These are phyloP conservation scores for Eupithecia inturbata DNA, from an alignment of 2,888 invertebrate species.

Conservation along the genomic window DNA sequence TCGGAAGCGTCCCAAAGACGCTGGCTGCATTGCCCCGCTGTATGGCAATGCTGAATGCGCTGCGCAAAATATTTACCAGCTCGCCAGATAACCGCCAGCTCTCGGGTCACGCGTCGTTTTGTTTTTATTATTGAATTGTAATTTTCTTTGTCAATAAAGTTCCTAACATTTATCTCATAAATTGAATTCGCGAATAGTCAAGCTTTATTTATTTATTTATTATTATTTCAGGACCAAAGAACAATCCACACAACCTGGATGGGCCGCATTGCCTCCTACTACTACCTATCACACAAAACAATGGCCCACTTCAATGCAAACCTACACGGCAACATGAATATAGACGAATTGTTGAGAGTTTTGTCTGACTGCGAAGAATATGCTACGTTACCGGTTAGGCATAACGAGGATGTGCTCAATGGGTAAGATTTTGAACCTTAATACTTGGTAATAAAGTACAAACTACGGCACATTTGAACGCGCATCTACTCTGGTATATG, in stretches of 20 bases:
- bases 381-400: slow-evolving; percentile 96
- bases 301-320: slow-evolving; percentile 91
- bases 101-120: too few relatives aligned
- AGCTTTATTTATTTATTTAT: too few relatives aligned
- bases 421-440: slow-evolving; percentile 81
- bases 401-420: slow-evolving; percentile 98
- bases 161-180: too few relatives aligned
- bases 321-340: slow-evolving; percentile 85
- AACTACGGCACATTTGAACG: slow-evolving; percentile 87
- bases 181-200: too few relatives aligned
- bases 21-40: too few relatives aligned
- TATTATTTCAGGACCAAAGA: slow-evolving; percentile 81
- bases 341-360: slow-evolving; percentile 90
- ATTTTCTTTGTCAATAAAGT: too few relatives aligned
- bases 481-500: slow-evolving; percentile 86
- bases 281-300: slow-evolving; percentile 97
- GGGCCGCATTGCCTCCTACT: slow-evolving; percentile 97
- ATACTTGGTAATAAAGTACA: background rate
- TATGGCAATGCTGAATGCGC: too few relatives aligned
- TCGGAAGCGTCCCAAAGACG: too few relatives aligned
- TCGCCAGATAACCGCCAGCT: too few relatives aligned
- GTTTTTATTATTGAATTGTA: too few relatives aligned
- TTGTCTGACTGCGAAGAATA: slow-evolving; percentile 95
- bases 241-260: slow-evolving; percentile 88
- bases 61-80: too few relatives aligned